A percentile compares a stretch with the other conserved stretches of the same genome.
Conservation (phyloP, 2,888 invertebrate genomes). For the Sarcophaga subvicina region DNA sequence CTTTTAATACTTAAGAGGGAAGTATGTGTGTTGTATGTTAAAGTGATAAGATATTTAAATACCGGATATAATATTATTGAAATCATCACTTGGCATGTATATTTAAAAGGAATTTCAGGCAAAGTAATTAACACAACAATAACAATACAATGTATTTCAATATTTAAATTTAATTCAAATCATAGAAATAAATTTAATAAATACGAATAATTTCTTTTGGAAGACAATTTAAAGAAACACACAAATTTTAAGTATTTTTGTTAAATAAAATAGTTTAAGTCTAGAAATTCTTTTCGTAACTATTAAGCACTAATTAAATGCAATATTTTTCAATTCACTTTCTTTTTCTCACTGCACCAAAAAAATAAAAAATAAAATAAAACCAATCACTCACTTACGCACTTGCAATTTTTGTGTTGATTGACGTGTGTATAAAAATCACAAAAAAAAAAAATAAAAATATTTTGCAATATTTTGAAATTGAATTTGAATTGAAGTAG, state of each 20-base stretch:
- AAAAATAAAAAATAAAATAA: too few relatives aligned
- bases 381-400: constrained; percentile 28
- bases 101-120: too few relatives aligned
- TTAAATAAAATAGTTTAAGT: background rate
- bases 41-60: too few relatives aligned
- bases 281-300: background rate
- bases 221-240: background rate
- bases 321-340: background rate
- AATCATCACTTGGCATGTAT: too few relatives aligned
- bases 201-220: too few relatives aligned
- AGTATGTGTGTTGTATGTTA: too few relatives aligned
- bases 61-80: too few relatives aligned
- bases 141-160: too few relatives aligned
- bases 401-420: constrained; percentile 52
- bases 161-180: too few relatives aligned
- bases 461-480: background rate
- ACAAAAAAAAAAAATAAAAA: background rate
- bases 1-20: too few relatives aligned
- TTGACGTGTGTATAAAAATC: constrained; percentile 52
- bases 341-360: background rate
- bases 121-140: too few relatives aligned
- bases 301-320: constrained; percentile 31
- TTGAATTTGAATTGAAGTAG: constrained; percentile 68
- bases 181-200: too few relatives aligned
- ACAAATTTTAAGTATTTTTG: background rate